Base-by-base conservation (phyloP, 2,888 invertebrate genomes). In the Acanthosepion pharaonis region DNA sequence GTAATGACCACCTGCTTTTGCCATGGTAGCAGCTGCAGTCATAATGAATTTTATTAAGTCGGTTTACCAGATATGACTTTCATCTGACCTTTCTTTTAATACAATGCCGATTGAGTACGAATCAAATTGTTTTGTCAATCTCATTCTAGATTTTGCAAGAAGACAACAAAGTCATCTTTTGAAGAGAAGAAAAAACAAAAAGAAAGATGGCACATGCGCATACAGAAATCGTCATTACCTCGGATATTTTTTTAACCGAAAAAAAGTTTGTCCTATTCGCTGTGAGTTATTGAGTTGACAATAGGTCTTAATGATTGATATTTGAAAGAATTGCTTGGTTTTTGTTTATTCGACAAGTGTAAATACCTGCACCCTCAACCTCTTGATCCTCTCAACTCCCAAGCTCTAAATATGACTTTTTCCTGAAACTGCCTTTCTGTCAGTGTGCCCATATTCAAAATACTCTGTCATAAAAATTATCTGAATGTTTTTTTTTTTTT, bases 221-320 rank as follows among this genome's bases (percentile, higher is more conserved):
- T 5, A 33, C n/a, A 78, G 78, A 78, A 33, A 18, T 78, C 78
- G 78, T 78, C n/a, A 78, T 33, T 78, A 78, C 78, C n/a, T 9
- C 15, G 5, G 33, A 33, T 15, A 15, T 78, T n/a, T 78, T 33
- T 78, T 23, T 15, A 15, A n/a, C 11, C 11, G 15, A n/a, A n/a
- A 78, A 78, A 78, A 78, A 20, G 78, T 78, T 78, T 78, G 78
- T n/a, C 33, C 78, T 78, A n/a, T 78, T 78, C 78, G 33, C 78
- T 78, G n/a, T n/a, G 78, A 78, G 78, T 78, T 78, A 78, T 78
- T 78, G 78, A 78, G n/a, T 78, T 33, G 78, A 78, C 78, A 78
- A 78, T 78, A 78, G 78, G 15, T 78, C 78, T 78, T 78, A 78
- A 78, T 78, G 78, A 78, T 78, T 15, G 9, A 33, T 33, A 78